Evolutionary conservation across 1,140 invertebrate species (phyloP).

Genomic region (Grapholita molesta): DNA sequence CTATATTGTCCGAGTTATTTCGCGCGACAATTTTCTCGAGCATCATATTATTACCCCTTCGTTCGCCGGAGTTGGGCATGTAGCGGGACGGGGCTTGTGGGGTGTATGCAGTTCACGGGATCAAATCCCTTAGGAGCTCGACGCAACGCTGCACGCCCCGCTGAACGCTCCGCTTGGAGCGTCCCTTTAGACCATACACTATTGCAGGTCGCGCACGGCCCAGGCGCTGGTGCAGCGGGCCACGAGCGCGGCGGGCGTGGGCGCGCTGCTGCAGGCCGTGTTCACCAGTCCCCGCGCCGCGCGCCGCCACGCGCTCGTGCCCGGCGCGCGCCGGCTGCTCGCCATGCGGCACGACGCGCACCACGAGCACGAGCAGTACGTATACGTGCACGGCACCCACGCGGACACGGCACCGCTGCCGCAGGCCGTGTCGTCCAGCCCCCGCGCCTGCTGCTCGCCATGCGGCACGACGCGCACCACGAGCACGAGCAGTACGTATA

Average conservation of each 20-base stretch:
- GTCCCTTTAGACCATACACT: too few species aligned
- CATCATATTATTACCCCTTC: too few species aligned
- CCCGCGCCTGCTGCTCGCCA: slow-evolving; percentile 46
- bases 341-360: slow-evolving; percentile 38
- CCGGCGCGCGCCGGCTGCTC: slow-evolving; percentile 49
- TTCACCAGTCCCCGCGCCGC: slow-evolving; percentile 48
- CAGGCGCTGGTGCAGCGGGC: slow-evolving; percentile 30
- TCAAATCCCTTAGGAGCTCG: too few species aligned
- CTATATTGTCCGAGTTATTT: too few species aligned
- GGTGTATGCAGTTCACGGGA: too few species aligned
- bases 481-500: background rate
- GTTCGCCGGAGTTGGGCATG: too few species aligned
- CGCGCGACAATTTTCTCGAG: too few species aligned
- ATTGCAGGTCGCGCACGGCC: slow-evolving; percentile 27
- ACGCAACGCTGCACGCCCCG: too few species aligned
- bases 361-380: background rate
- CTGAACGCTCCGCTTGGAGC: too few species aligned
- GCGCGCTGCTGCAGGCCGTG: slow-evolving; percentile 53
- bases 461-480: slow-evolving; percentile 32
- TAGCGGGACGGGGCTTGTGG: too few species aligned
- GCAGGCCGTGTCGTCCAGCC: slow-evolving; percentile 54
- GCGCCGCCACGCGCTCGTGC: slow-evolving; percentile 46
- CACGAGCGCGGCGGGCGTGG: slow-evolving; percentile 30
- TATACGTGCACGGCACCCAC: too few species aligned
- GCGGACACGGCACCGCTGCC: slow-evolving; percentile 46